A percentile compares a stretch with the other conserved stretches of the same genome.
Evolutionary conservation across 1,140 invertebrate genomes (phyloP).

Genomic region (Mya arenaria): DNA sequence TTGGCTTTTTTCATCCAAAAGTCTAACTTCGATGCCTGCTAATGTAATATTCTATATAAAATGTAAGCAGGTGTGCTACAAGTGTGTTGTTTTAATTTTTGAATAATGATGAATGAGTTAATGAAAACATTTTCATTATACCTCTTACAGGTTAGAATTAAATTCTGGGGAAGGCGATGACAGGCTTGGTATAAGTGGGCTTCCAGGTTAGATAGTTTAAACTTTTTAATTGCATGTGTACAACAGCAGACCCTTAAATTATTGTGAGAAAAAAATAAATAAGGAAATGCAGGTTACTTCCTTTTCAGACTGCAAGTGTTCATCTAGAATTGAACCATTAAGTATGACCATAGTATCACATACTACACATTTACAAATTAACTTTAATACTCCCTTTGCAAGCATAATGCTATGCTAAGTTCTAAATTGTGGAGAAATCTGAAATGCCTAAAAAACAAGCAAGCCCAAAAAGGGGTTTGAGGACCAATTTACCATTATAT

Average conservation of each 20-base stretch:
- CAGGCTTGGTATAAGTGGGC: slow-evolving; percentile 64
- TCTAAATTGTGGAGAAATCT: neutral
- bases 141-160: slow-evolving; percentile 64
- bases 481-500: no score
- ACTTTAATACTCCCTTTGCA: neutral
- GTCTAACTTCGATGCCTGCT: neutral
- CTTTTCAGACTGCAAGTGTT: neutral
- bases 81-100: neutral
- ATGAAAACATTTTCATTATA: neutral
- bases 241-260: neutral
- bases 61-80: neutral
- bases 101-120: neutral
- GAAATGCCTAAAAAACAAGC: no score
- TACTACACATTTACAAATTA: neutral
- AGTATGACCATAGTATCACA: neutral
- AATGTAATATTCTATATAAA: neutral
- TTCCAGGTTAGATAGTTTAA: slow-evolving; percentile 64
- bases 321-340: neutral
- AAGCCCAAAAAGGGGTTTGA: no score
- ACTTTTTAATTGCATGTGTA: neutral
- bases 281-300: neutral
- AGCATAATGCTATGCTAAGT: no score
- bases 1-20: neutral
- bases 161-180: slow-evolving; percentile 54
- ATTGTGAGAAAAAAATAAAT: neutral